phyloP scores from a whole-genome alignment of 2,888 invertebrate species.

The Andrena minutula region DNA sequence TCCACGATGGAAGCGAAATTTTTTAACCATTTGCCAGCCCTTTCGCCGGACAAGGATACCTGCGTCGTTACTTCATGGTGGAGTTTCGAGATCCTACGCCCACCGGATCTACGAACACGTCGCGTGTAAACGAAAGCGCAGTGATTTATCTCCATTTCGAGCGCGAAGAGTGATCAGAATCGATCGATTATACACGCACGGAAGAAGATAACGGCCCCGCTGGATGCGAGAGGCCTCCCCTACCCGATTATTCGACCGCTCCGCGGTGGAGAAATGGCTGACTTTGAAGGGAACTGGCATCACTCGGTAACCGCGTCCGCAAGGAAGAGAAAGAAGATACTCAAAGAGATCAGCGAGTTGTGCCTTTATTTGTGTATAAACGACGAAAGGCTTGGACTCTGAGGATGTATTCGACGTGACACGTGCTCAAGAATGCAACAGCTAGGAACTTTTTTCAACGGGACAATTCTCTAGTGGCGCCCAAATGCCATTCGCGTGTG shows the following conservation, averaged over 20 bases:
- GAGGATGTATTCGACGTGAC: conserved; percentile 17
- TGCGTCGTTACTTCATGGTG: conserved; percentile 11
- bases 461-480: conserved; percentile 33
- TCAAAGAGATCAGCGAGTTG: conserved; percentile 5
- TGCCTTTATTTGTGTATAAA: conserved; percentile 17
- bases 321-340: conserved; percentile 8
- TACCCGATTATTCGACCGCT: not conserved
- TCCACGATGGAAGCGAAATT: conserved; percentile 21
- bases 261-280: conserved; percentile 17
- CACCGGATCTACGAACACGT: conserved; percentile 8
- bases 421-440: conserved; percentile 30
- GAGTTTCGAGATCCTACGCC: conserved; percentile 37
- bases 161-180: conserved; percentile 1
- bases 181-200: not conserved
- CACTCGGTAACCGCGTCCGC: not conserved
- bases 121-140: not conserved
- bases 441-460: conserved; percentile 27
- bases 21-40: conserved; percentile 30
- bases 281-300: conserved; percentile 8
- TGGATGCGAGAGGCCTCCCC: not conserved
- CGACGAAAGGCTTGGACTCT: conserved; percentile 2
- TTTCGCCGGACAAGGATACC: conserved; percentile 20
- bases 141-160: conserved; percentile 22
- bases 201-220: conserved; percentile 8
- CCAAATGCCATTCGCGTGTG: conserved; percentile 47